These are phyloP conservation scores for Bolinopsis microptera DNA, from an alignment of 37 sponge, comb jelly and placozoan genomes.

Conservation along the genomic window DNA sequence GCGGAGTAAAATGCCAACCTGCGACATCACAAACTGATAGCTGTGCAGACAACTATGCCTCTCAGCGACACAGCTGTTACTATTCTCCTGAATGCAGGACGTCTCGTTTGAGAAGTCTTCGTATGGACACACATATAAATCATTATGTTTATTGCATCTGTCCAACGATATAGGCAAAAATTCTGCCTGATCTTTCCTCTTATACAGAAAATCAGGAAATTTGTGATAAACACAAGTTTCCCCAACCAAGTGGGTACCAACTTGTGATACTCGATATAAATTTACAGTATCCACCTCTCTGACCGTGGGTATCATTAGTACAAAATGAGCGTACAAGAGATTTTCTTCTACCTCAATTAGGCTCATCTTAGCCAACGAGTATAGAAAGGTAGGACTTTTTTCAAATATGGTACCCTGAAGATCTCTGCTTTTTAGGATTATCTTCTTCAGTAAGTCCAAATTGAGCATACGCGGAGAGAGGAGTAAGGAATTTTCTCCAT, in stretches of 20 bases:
- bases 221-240: neutral
- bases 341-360: neutral
- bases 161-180: neutral
- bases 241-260: neutral
- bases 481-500: neutral
- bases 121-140: neutral
- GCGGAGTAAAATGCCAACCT: neutral
- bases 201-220: neutral
- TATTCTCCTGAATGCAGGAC: neutral
- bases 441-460: neutral
- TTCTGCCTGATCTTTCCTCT: neutral
- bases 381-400: neutral
- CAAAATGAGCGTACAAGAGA: neutral
- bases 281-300: neutral
- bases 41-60: neutral
- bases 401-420: neutral
- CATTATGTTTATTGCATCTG: neutral
- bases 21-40: neutral
- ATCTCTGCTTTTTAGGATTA: neutral
- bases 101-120: neutral
- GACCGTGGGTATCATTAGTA: neutral
- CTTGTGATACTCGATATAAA: neutral
- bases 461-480: neutral
- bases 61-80: neutral
- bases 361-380: neutral